Base-by-base conservation (phyloP, 2,797 vertebrate genomes). In the Notoglanidium macrostoma region DNA sequence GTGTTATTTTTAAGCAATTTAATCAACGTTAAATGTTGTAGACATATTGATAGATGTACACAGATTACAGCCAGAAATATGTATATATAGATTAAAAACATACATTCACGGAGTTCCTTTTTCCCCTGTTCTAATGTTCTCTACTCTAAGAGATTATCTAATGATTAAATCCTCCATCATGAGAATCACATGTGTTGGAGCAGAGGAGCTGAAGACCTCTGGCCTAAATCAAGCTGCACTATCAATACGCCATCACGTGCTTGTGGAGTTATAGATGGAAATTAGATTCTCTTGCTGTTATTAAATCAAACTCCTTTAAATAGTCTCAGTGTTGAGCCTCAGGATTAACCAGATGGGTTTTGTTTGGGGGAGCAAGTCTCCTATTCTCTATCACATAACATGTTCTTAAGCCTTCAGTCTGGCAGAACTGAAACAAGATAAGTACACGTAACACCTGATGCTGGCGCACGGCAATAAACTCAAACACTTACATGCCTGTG, bases 311-410 rank as follows among this genome's bases (percentile, higher is more conserved):
- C 51, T 59, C 17, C 72, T 83, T 67, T 51, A 44, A 54, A 55
- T 55, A 57, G 54, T 78, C 67, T 79, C 63, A 35, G 26, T 59
- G 63, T 59, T 79, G 72, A 59, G 74, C 82, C 54, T 44, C n/a
- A 35, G 32, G 82, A 84, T 87, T 61, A 88, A 72, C 74, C 65
- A 54, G 51, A 54, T 55, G 44, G 87, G 74, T 70, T 78, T 84
- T 87, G 87, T 87, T 87, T 84, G 35, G 61, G 51, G 87, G 72
- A 68, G 32, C 81, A 17, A 46, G 81, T 77, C 61, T 84, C 80
- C 67, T 44, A 77, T 76, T 83, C 23, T 83, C 32, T 17, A 77
- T 87, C 86, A 83, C 59, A 49, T 84, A 59, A 46, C 82, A 79
- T 78, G 81, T 77, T 59, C 63, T 84, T 78, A 87, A 87, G 86